Evolutionary conservation across 53 echinoderm and acorn worm species (phyloP), one percentile per base, ranked within the genome.

Genomic region (Holothuria scabra): DNA sequence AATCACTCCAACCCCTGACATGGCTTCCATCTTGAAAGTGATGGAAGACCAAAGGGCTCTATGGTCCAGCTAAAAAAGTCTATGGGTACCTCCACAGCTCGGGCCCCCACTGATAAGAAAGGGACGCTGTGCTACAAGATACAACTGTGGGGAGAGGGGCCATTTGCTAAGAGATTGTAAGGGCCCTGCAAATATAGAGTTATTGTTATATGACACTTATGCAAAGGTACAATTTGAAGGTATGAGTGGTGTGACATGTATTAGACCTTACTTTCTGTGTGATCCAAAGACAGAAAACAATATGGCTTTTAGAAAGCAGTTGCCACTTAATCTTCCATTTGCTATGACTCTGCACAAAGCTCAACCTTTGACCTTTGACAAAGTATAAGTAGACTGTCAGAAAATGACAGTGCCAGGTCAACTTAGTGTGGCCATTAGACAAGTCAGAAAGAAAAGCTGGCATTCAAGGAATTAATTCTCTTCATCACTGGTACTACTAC

Each of bases 111-210:
- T n/a, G n/a, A n/a, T n/a, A n/a, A n/a, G n/a, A n/a, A n/a, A n/a
- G n/a, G n/a, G n/a, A n/a, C n/a, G n/a, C n/a, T n/a, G n/a, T n/a
- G n/a, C n/a, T n/a, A n/a, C n/a, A n/a, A n/a, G n/a, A n/a, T n/a
- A n/a, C n/a, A n/a, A n/a, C n/a, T n/a, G n/a, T n/a, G n/a, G n/a
- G n/a, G n/a, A n/a, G n/a, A n/a, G n/a, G n/a, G n/a, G n/a, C n/a
- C n/a, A 91, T 76, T 60, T 69, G 67, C 60, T 91, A 74, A 28
- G 46, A 2, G 74, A 38, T 1, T 91, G 91, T 65, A 62, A 56
- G 38, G 72, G 74, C 12, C 38, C 29, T 44, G 67, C 67, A 0
- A 83, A 90, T 28, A 61, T 87, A 11, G 48, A 22, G 22, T 18
- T 66, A n/a, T n/a, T n/a, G n/a, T 16, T 61, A 16, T 6, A 61